Evolutionary conservation across 2,888 invertebrate species (phyloP).

Genomic region (Agriopis leucophaearia): DNA sequence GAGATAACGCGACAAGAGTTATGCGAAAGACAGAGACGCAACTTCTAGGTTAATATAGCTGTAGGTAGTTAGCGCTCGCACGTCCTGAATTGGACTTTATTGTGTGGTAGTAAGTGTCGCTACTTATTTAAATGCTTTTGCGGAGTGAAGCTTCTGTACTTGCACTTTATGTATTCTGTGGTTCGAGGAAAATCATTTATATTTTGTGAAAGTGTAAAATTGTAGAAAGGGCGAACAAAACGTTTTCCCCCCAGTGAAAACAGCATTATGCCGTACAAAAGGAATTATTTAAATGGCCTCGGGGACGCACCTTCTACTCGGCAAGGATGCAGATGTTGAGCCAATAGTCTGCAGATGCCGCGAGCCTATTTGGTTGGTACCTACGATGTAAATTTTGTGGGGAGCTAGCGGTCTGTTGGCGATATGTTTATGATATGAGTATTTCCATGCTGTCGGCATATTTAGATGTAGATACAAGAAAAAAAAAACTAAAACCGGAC

Average conservation of each 20-base stretch:
- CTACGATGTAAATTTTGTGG: conserved; percentile 19
- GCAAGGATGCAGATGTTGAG: conserved; percentile 36
- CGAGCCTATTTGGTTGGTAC: conserved; percentile 28
- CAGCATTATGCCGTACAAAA: conserved; percentile 17
- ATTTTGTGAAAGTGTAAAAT: too few relatives aligned
- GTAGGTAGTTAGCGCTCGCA: too few relatives aligned
- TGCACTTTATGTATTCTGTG: too few relatives aligned
- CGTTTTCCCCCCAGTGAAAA: neutral
- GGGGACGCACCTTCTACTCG: conserved; percentile 3
- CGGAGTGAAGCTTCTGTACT: too few relatives aligned
- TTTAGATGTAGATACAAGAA: too few relatives aligned
- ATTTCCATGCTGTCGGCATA: neutral
- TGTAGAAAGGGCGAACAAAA: neutral
- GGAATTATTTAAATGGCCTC: conserved; percentile 27
- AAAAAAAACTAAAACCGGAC: too few relatives aligned
- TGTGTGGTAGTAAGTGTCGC: too few relatives aligned
- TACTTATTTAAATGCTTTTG: too few relatives aligned
- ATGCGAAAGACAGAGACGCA: too few relatives aligned
- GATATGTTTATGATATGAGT: neutral
- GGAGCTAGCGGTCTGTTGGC: conserved; percentile 16
- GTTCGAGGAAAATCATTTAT: neutral
- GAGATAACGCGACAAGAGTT: too few relatives aligned
- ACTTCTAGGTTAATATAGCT: too few relatives aligned
- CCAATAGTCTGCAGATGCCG: conserved; percentile 40
- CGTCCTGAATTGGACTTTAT: too few relatives aligned